Evolutionary conservation across 2,888 invertebrate genomes (phyloP), one percentile per base, ranked within the genome.

Genomic region (Pyrochroa serraticornis): DNA sequence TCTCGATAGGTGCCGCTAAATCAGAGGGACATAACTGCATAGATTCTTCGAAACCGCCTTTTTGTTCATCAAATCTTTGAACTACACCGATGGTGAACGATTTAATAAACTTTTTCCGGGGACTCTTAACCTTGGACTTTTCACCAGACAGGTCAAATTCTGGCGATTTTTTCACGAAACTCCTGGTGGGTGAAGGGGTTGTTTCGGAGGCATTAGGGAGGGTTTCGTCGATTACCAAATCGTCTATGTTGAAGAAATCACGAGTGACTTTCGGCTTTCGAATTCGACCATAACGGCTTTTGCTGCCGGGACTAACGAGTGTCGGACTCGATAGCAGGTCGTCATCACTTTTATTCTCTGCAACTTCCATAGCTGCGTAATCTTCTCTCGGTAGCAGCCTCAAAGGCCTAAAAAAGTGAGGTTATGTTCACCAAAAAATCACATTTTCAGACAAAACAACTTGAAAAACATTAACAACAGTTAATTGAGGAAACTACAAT

Each of bases 261-360:
- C 70, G 66, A 1, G 79, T 77, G n/a, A 78, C 74, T 74, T 85
- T 86, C 5, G 81, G 77, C 50, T 83, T 82, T 31, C 84, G 81
- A 46, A 83, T 79, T 71, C 87, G 80, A 6, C 87, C 87, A 74
- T 85, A 87, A 8, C 87, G 82, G 65, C 86, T 87, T 30, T 57
- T 60, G 9, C 46, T 45, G n/a, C 42, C 50, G 7, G 55, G 55
- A 34, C 55, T 55, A 2, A 38, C 31, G 31, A 41, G 33, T 30
- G 49, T 47, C 1, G 47, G 33, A 42, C 38, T 54, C 8, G 54
- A 32, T 9, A 14, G 8, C 0, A 22, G 12, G 12, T 43, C 7
- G n/a, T 43, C 8, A 6, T 32, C 6, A 43, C 12, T 9, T 9
- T 35, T n/a, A n/a, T n/a, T 35, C 36, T 6, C 10, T 35, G 10